Evolutionary conservation across 2,113 vertebrate species (phyloP).

Genomic region (Nothobranchius furzeri): DNA sequence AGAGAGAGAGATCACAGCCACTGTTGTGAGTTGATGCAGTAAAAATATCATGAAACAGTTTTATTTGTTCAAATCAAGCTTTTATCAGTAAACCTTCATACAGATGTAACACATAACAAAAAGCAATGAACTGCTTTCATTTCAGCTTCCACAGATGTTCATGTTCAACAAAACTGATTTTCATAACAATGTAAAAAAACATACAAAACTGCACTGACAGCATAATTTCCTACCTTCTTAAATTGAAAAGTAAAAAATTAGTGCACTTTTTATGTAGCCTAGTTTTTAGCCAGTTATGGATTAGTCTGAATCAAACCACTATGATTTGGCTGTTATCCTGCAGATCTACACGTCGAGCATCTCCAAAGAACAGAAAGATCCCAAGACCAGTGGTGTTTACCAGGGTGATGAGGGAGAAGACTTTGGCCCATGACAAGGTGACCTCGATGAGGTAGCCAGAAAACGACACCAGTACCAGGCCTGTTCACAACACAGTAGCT

Average conservation of each 20-base stretch:
- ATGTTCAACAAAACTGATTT: too few relatives aligned
- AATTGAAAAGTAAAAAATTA: background rate
- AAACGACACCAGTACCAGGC: conserved; percentile 85
- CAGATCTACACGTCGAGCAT: conserved; percentile 83
- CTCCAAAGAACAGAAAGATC: conserved; percentile 84
- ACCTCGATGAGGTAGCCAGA: conserved; percentile 87
- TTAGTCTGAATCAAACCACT: conserved; percentile 16
- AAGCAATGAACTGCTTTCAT: too few relatives aligned
- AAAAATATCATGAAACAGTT: too few relatives aligned
- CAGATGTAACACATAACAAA: too few relatives aligned
- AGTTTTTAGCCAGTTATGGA: background rate
- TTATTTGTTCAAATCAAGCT: too few relatives aligned
- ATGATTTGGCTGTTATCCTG: conserved; percentile 4
- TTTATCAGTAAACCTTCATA: too few relatives aligned
- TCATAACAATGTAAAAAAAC: too few relatives aligned
- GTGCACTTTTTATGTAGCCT: background rate
- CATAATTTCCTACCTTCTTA: conserved; percentile 37
- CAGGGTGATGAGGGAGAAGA: conserved; percentile 84
- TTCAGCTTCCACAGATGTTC: too few relatives aligned
- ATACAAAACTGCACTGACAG: too few relatives aligned
- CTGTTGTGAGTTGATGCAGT: too few relatives aligned
- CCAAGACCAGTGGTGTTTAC: conserved; percentile 83
- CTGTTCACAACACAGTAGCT: conserved; percentile 45
- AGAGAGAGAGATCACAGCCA: too few relatives aligned
- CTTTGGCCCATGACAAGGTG: conserved; percentile 81